Percentiles rank a stretch among this genome's conserved stretches.
Conservation (phyloP, 2,888 invertebrate species). For the Mycogona germanica region DNA sequence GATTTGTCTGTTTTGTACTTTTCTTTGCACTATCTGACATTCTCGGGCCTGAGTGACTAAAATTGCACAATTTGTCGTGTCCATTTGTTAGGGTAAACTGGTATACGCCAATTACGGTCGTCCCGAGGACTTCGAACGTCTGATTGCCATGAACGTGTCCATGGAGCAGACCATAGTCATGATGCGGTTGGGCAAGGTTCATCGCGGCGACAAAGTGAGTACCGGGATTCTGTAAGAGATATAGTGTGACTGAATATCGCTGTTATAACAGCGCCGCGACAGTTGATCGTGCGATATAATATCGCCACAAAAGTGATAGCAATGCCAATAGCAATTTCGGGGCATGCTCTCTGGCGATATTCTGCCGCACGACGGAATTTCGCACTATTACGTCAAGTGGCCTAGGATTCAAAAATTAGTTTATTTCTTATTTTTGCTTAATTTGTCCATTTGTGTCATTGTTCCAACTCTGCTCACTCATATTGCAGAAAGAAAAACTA, state of each 20-base stretch:
- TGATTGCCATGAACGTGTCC: constrained; percentile 13
- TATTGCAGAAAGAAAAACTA: no score
- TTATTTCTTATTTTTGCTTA: no score
- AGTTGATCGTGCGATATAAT: no score
- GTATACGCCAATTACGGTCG: constrained; percentile 20
- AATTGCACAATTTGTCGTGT: neutral
- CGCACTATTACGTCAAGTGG: no score
- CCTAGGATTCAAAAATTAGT: no score
- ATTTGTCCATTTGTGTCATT: neutral
- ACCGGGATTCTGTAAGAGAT: neutral
- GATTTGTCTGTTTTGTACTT: neutral
- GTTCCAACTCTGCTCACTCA: no score
- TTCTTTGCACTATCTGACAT: neutral
- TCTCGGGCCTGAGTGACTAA: no score
- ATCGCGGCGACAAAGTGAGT: constrained; percentile 18
- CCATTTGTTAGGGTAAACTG: constrained; percentile 17
- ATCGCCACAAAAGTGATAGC: neutral
- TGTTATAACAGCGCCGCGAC: no score
- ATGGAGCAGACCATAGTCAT: constrained; percentile 16
- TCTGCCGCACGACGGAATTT: no score
- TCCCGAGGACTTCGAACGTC: constrained; percentile 17
- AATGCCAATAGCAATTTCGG: no score
- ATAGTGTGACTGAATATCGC: no score
- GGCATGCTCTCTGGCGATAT: no score
- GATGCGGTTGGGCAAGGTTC: constrained; percentile 16